Conservation (phyloP, 2,113 vertebrate genomes). For the Thinocorus orbignyianus region DNA sequence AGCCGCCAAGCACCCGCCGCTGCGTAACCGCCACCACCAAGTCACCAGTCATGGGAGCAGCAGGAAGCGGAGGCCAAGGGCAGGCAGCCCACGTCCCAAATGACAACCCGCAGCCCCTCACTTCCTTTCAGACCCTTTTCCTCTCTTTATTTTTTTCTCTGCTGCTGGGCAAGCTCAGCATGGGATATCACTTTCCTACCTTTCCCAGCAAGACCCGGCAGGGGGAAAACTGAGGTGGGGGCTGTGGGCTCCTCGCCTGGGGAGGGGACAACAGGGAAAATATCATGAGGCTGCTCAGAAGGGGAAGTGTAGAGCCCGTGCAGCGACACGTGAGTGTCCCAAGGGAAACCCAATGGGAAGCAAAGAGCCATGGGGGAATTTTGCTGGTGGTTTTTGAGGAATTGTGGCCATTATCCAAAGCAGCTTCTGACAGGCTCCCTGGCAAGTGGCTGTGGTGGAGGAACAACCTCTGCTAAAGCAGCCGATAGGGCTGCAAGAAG, state of each 20-base stretch:
- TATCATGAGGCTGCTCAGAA: accelerated
- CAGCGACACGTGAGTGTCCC: neutral
- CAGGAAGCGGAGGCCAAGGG: neutral
- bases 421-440: neutral
- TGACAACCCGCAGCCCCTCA: accelerated
- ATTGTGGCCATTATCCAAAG: neutral
- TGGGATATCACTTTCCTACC: accelerated
- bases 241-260: neutral
- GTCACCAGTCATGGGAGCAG: slow-evolving; percentile 32
- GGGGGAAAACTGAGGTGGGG: neutral
- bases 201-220: neutral
- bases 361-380: neutral
- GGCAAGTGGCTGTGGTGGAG: neutral
- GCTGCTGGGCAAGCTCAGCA: accelerated
- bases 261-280: neutral
- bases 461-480: neutral
- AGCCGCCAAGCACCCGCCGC: neutral
- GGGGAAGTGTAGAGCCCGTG: neutral
- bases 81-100: neutral
- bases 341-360: neutral
- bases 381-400: neutral
- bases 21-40: neutral
- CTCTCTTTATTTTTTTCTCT: neutral
- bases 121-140: neutral
- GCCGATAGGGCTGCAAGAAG: neutral